These are phyloP conservation scores for Zaprionus gabonicus DNA, from an alignment of 1,140 invertebrate species.

Conservation along the genomic window DNA sequence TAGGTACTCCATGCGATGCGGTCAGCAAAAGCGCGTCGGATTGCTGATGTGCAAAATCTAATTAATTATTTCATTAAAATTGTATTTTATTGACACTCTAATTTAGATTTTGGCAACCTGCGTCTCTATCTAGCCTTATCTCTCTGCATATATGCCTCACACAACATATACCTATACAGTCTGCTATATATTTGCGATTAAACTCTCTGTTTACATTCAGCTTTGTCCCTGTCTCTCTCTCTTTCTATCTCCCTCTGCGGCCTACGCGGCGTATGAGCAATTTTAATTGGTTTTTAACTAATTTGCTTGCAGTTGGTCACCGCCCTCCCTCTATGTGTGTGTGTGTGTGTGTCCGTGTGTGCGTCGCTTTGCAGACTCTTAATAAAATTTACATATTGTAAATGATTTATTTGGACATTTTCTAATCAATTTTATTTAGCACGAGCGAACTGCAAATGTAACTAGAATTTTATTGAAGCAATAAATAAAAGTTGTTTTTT, in stretches of 20 bases:
- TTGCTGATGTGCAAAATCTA: constrained; percentile 81
- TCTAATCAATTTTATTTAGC: constrained; percentile 46
- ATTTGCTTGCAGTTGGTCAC: constrained; percentile 63
- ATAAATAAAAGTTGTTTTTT: constrained; percentile 13
- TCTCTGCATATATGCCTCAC: not conserved
- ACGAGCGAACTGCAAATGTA: not conserved
- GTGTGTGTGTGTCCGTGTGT: constrained; percentile 13
- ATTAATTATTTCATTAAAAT: constrained; percentile 82
- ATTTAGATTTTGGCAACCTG: constrained; percentile 75
- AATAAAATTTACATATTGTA: constrained; percentile 43
- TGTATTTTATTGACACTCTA: constrained; percentile 82
- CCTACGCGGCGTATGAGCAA: constrained; percentile 70
- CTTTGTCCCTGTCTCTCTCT: not conserved
- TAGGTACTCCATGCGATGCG: constrained; percentile 17
- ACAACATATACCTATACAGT: not conserved
- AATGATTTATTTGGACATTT: constrained; percentile 52
- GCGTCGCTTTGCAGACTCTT: constrained; percentile 35
- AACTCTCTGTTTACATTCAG: constrained; percentile 36
- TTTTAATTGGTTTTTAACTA: constrained; percentile 83
- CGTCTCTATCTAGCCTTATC: constrained; percentile 17
- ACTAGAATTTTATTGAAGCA: constrained; percentile 24
- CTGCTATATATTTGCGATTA: constrained; percentile 23
- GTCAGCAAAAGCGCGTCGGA: constrained; percentile 57
- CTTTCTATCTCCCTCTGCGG: constrained; percentile 21
- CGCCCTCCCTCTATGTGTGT: not conserved